Evolutionary conservation across 2,113 vertebrate species (phyloP), one percentile per base, ranked within the genome.

Genomic region (Sinocyclocheilus rhinocerous): DNA sequence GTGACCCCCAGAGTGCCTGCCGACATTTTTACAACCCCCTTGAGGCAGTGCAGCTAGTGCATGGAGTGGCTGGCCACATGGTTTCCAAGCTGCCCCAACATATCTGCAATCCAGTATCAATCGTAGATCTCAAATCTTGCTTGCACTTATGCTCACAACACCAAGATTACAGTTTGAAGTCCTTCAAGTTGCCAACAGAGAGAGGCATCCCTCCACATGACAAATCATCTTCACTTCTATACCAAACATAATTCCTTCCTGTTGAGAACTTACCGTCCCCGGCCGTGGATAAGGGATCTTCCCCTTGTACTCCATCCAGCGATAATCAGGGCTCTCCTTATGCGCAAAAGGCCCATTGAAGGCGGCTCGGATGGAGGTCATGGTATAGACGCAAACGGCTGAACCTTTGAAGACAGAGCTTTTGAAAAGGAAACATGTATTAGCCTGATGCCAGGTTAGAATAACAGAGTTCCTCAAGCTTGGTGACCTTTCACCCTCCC

Each of bases 261-360:
- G 20, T 69, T 59, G 78, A 20, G 6, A 13, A 91, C 96, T 91
- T 75, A 97, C 96, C 36, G 94, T 96, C 85, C 96, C 96, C 0
- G 96, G 96, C 2, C 96, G 93, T 0, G 96, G 96, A 50, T 97
- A 97, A 0, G 96, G 96, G 36, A 96, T 93, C 0, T 93, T 94
- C 0, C 95, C 96, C 65, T 95, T 97, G 93, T 94, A 96, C 87
- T 96, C 95, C 0, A 95, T 93, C 96, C 96, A 97, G 92, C 95
- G 95, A 20, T 96, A 95, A 89, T 96, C 95, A 0, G 95, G 94
- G 1, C 96, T 95, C 33, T 97, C 96, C 85, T 95, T 96, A 63
- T 97, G 96, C 0, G 96, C 95, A 0, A 96, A 97, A 3, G 96
- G 95, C 1, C 96, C 96, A 0, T 94, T 96, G 93, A 97, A 97